phyloP scores from a whole-genome alignment of 2,113 vertebrate species.

The Clinocottus analis region DNA sequence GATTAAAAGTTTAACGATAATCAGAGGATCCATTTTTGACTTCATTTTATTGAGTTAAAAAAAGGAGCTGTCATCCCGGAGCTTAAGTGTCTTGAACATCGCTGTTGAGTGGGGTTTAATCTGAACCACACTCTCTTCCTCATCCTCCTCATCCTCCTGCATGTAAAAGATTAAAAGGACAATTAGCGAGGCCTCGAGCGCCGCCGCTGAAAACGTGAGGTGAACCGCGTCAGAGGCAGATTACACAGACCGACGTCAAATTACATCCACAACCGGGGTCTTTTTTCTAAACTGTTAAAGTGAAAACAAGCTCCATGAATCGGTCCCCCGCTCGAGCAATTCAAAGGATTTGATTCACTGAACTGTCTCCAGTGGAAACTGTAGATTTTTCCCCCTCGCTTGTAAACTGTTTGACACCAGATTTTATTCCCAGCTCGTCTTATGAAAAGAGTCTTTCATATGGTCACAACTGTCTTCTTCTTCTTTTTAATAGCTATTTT shows the following conservation, averaged over 20 bases:
- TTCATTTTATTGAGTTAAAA: background rate
- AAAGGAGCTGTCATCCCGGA: background rate
- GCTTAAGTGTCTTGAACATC: background rate
- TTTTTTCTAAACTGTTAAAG: constrained; percentile 17
- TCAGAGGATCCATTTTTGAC: background rate
- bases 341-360: constrained; percentile 25
- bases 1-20: background rate
- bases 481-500: constrained; percentile 6
- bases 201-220: constrained; percentile 18
- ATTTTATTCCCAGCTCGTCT: constrained; percentile 32
- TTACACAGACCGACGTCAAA: constrained; percentile 48
- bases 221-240: constrained; percentile 57
- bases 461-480: background rate
- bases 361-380: constrained; percentile 57
- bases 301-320: constrained; percentile 44
- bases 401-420: constrained; percentile 45
- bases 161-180: constrained; percentile 69
- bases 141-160: constrained; percentile 27
- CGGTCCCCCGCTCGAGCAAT: constrained; percentile 4
- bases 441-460: constrained; percentile 61
- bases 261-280: constrained; percentile 29
- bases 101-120: constrained; percentile 36
- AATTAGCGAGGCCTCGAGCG: constrained; percentile 44
- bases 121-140: constrained; percentile 37
- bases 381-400: constrained; percentile 18